Evolutionary conservation across 2,888 invertebrate species (phyloP), one percentile per base, ranked within the genome.

Genomic region (Smittia sp.): DNA sequence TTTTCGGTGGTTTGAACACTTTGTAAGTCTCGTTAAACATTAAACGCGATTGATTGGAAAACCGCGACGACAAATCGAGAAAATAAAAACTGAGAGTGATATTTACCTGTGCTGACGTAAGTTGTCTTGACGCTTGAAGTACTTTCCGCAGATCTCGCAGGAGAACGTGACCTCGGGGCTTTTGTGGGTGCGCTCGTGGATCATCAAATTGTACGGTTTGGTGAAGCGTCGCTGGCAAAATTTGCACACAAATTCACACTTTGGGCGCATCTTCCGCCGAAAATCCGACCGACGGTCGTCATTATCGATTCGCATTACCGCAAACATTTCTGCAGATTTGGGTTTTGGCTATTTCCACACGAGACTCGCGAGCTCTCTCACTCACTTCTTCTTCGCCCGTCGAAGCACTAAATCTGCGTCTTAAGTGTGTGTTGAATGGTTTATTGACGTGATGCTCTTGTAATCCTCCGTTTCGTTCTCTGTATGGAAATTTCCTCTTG

Each of bases 241-340:
- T 84, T 94, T 94, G 89, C 98, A 98, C 82, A 98, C 94, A 85
- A 95, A 98, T 85, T 98, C 96, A 86, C 96, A 96, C 87, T 96
- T 96, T 80, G 92, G 89, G 82, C 93, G 88, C 90, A 92, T 91
- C 85, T 91, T 91, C 85, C 91, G 89, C 85, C 91, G 88, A 86
- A 91, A 91, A 87, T 91, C 91, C 84, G 91, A 87, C 84, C 89
- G 88, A 86, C 91, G 89, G 85, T 91, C 91, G 86, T 92, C 92
- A 85, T 88, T 88, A 86, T 92, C 92, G 84, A 91, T 90, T 88
- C 91, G 90, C 91, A 92, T 92, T 87, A 92, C 90, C 85, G 92
- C 91, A 87, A 91, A 92, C 92, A 92, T 92, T 86, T 87, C 90
- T 86, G 84, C 75, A 18, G 52, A 70, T 52, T 24, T 32, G 13